Conservation (phyloP, 2,888 invertebrate genomes). For the Cantharis flavilabris region DNA sequence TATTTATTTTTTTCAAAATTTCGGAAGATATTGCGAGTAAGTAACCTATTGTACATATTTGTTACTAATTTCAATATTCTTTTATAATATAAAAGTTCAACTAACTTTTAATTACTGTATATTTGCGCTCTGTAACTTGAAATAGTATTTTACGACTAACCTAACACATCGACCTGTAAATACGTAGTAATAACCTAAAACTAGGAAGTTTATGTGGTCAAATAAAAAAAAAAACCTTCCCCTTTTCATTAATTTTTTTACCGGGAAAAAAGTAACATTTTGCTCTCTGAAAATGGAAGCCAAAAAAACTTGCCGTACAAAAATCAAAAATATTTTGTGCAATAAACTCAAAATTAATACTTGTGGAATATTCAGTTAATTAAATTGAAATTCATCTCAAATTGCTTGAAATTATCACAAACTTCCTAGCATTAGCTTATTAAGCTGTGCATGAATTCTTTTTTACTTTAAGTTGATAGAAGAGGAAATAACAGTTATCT, state of each 20-base stretch:
- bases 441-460: neutral
- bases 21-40: neutral
- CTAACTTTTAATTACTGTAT: neutral
- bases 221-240: too few species aligned
- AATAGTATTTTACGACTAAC: neutral
- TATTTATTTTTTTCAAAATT: neutral
- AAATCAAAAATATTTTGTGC: too few species aligned
- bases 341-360: too few species aligned
- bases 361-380: too few species aligned
- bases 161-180: neutral
- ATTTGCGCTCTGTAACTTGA: neutral
- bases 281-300: too few species aligned
- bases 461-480: neutral
- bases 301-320: too few species aligned
- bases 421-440: neutral
- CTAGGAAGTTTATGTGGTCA: neutral
- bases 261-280: too few species aligned
- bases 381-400: too few species aligned
- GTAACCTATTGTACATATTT: neutral
- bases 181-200: neutral
- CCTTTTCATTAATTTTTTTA: too few species aligned
- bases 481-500: neutral
- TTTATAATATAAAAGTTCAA: neutral
- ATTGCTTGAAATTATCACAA: neutral
- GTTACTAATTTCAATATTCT: neutral